Evolutionary conservation across 1,140 invertebrate genomes (phyloP), one percentile per base, ranked within the genome.

Genomic region (Dendrolimus kikuchii): DNA sequence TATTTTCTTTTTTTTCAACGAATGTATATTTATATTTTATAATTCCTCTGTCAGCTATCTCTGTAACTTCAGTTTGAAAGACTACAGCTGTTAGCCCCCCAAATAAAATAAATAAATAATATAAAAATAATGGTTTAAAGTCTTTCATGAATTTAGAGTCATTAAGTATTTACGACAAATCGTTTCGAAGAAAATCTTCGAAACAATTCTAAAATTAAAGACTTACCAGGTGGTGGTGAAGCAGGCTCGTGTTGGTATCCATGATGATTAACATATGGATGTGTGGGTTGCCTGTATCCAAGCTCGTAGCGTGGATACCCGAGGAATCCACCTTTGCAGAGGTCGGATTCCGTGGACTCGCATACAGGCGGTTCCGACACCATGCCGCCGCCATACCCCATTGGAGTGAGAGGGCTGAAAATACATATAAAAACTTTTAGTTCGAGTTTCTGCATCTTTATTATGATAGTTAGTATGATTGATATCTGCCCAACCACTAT

Each of bases 231-330:
- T 38, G 69, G 66, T 0, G 76, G 77, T 10, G 77, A 76, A 5
- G 72, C 57, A 5, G 76, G 61, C 10, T 82, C 79, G 40, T 78
- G 77, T 55, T 81, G 77, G 59, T 82, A 82, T 39, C 63, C 66
- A 47, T 75, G 64, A 10, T 69, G 77, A 64, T 81, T 80, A 52
- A 67, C 68, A 60, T 83, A 81, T 6, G 71, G 69, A 48, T 82
- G 75, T 43, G 71, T 60, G 4, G 60, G 77, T 51, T 77, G 77
- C 5, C 78, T 61, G 65, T 81, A 81, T 7, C 66, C 67, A 5
- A 84, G 69, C 56, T 81, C 81, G 62, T 84, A 84, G 46, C 81
- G 75, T 7, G 78, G 78, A 59, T 84, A 84, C 7, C 80, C 77
- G 38, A 79, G 55, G 60, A 84, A 84, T 0, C 78, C 81, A 0